Evolutionary conservation across 2,888 invertebrate species (phyloP), one percentile per base, ranked within the genome.

Genomic region (Acanthosepion pharaonis): DNA sequence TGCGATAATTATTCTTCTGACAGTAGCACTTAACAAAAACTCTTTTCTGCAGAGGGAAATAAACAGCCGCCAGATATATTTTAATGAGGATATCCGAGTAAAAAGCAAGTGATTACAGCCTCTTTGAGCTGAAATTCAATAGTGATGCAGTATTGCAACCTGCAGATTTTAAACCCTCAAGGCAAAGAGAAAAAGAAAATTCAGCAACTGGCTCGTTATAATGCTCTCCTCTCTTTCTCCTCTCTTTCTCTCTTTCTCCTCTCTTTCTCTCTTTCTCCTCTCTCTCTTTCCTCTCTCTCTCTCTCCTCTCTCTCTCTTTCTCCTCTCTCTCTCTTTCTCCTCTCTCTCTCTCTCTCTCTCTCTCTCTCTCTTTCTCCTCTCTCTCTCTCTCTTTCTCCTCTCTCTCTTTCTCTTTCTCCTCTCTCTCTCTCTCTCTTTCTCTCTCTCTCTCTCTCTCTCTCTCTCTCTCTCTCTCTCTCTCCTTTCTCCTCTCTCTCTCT

Each of bases 11-110:
- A 78, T 78, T 33, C 78, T 5, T 33, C 78, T 78, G 9, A 78
- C 78, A 78, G 78, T 78, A 33, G 33, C n/a, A 33, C 78, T n/a
- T n/a, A n/a, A 93, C 93, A 25, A 49, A 93, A 53, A 51, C 25
- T 28, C 18, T 49, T 20, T 28, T n/a, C 11, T 15, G 51, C 9
- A 6, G 42, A 93, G 42, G 28, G 53, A 53, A 93, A 93, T 49
- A 51, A 53, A 93, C 9, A 49, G 53, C 51, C 93, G 18, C 93
- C 53, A 42, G 51, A 93, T 48, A 93, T 93, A 93, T 93, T 51
- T 93, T 51, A 51, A 93, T 93, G 53, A 51, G 53, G 49, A 93
- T 42, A 42, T 42, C 28, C 15, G 53, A 28, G 53, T 20, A 15
- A 28, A 15, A 51, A 92, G 23, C 20, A 15, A 42, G 5, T 51